Conservation (phyloP, 2,888 invertebrate species). For the Cheilosia soror region DNA sequence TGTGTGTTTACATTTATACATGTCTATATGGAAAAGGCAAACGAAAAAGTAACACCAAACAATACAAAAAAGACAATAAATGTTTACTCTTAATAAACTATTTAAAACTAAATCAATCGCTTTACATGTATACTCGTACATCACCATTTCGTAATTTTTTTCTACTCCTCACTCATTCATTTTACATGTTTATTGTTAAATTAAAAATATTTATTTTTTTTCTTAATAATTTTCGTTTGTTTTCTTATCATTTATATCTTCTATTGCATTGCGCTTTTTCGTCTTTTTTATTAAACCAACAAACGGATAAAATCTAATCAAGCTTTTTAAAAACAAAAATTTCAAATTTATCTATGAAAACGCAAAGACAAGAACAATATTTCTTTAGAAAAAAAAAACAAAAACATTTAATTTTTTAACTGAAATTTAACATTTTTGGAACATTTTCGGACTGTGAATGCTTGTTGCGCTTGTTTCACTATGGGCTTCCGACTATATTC, state of each 20-base stretch:
- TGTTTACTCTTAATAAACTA: slow-evolving; percentile 20
- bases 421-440: slow-evolving; percentile 78
- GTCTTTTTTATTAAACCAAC: slow-evolving; percentile 47
- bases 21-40: slow-evolving; percentile 60
- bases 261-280: slow-evolving; percentile 71
- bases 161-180: slow-evolving; percentile 19
- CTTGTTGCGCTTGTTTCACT: slow-evolving; percentile 77
- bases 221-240: not conserved
- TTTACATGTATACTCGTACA: slow-evolving; percentile 55
- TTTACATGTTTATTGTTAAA: slow-evolving; percentile 19
- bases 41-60: slow-evolving; percentile 25
- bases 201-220: slow-evolving; percentile 2
- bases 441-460: slow-evolving; percentile 77
- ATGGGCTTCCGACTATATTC: slow-evolving; percentile 75
- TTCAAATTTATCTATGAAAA: slow-evolving; percentile 11
- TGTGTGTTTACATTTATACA: slow-evolving; percentile 69
- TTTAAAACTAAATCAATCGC: slow-evolving; percentile 40
- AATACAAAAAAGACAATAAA: slow-evolving; percentile 4
- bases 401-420: slow-evolving; percentile 78
- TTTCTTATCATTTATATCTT: slow-evolving; percentile 42
- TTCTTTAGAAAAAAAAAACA: slow-evolving; percentile 49
- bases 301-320: slow-evolving; percentile 10
- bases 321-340: slow-evolving; percentile 13
- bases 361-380: slow-evolving; percentile 18
- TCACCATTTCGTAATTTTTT: slow-evolving; percentile 21